Base-by-base conservation (phyloP, 1,140 invertebrate species). In the Gonioctena quinquepunctata region DNA sequence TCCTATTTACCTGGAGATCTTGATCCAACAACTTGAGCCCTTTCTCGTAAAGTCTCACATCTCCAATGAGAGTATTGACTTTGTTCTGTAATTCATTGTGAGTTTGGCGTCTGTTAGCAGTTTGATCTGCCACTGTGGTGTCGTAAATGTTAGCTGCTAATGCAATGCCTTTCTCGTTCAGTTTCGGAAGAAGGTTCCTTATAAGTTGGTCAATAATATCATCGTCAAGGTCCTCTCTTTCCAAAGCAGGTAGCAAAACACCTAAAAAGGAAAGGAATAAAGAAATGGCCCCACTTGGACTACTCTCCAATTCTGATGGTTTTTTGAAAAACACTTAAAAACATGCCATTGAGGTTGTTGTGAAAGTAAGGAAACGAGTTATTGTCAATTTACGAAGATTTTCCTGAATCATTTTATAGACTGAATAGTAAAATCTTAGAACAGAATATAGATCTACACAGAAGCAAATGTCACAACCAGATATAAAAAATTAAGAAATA, bases 21-120 rank as follows among this genome's bases (percentile, higher is more conserved):
- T 75, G 69, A 22, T 86, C 80, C 13, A 90, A 84, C 65, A 87
- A 82, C 81, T 94, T 95, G 0, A 96, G 84, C 3, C 93, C 94
- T 83, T 95, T 96, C 66, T 96, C 92, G 85, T 94, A 97, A 18
- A 96, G 83, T 71, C 90, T 88, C 26, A 95, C 89, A 79, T 96
- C 94, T 56, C 88, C 88, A 16, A 91, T 85, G 8, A 95, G 81
- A 18, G 89, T 86, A 80, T 93, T 93, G 1, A 97, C 83, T 79
- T 92, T 92, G 68, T 97, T 93, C 84, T 95, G 92, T 23, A 94
- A 81, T 50, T 93, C 91, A 19, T 88, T 89, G 77, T 94, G 92
- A 0, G 90, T 92, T 82, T 94, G 93, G 50, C 92, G 86, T 73
- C 91, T 83, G 80, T 87, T 88, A 78, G 89, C 86, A 54, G 87